Percentiles rank a stretch among this genome's conserved stretches.
These are phyloP conservation scores for Amiota communis DNA, from an alignment of 2,888 invertebrate genomes.

Conservation along the genomic window DNA sequence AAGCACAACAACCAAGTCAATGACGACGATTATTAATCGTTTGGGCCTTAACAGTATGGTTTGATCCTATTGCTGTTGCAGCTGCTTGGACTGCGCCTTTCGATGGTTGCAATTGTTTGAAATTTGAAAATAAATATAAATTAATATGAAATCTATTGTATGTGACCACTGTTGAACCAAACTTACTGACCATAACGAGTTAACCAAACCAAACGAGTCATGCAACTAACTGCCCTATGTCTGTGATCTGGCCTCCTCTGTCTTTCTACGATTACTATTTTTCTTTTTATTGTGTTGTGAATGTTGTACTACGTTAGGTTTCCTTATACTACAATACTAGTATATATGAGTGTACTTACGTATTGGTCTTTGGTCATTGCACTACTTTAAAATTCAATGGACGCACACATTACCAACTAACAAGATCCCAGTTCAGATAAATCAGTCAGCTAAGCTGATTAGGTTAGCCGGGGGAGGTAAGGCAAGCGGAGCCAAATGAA, in stretches of 20 bases:
- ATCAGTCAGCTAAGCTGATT: conserved; percentile 13
- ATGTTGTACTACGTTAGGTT: too few species aligned
- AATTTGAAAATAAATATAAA: conserved; percentile 29
- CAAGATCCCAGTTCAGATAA: conserved; percentile 32
- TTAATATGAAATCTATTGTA: conserved; percentile 30
- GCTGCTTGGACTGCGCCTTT: neutral
- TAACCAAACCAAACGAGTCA: neutral
- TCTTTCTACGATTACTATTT: neutral
- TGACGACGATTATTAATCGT: conserved; percentile 4
- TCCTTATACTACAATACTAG: too few species aligned
- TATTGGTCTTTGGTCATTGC: conserved; percentile 6
- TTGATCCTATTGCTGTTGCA: neutral
- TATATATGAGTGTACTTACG: too few species aligned
- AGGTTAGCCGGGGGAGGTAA: neutral
- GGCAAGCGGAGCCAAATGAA: neutral
- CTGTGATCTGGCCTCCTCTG: neutral
- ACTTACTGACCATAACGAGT: conserved; percentile 5
- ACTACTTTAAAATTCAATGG: conserved; percentile 32
- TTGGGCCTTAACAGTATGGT: neutral
- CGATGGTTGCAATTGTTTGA: conserved; percentile 20
- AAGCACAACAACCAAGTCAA: neutral
- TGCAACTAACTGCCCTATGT: neutral
- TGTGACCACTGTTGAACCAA: conserved; percentile 9
- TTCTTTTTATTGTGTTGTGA: too few species aligned
- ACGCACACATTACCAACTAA: conserved; percentile 32